These are phyloP conservation scores for Lasius fuliginosus DNA, from an alignment of 2,888 invertebrate genomes.

Conservation along the genomic window DNA sequence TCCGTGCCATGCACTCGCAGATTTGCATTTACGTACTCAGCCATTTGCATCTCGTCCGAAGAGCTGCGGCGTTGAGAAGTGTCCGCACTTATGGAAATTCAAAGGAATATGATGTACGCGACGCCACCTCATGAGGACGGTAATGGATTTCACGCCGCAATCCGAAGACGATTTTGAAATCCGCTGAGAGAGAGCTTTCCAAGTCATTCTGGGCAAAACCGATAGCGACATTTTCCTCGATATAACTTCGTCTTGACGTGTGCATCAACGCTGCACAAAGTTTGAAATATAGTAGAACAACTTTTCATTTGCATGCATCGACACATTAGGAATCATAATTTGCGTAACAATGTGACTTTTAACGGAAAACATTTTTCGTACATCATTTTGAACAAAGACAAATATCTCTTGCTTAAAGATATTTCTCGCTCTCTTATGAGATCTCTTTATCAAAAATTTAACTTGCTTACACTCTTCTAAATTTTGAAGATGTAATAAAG, in stretches of 20 bases:
- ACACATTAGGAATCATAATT: constrained; percentile 10
- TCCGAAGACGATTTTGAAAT: constrained; percentile 44
- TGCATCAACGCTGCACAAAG: constrained; percentile 8
- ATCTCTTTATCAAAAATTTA: background rate
- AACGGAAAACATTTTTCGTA: constrained; percentile 14
- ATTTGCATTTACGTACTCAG: constrained; percentile 71
- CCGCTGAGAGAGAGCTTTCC: constrained; percentile 31
- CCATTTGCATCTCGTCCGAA: constrained; percentile 74
- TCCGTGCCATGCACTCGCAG: constrained; percentile 46
- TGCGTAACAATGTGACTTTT: background rate
- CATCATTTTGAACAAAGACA: background rate
- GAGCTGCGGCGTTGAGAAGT: constrained; percentile 58
- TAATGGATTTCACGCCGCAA: constrained; percentile 57
- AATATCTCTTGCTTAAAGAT: background rate
- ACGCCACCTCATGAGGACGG: constrained; percentile 41
- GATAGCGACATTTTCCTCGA: constrained; percentile 38
- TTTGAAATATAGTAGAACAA: constrained; percentile 18
- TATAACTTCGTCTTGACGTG: constrained; percentile 23
- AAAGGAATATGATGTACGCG: constrained; percentile 63
- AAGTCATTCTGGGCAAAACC: constrained; percentile 40
- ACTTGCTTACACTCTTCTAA: background rate
- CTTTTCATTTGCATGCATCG: constrained; percentile 33
- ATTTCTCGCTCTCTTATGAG: background rate
- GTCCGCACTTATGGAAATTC: constrained; percentile 75
- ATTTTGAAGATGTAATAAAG: background rate